A percentile compares a stretch with the other conserved stretches of the same genome.
These are phyloP conservation scores for Brachypteracias leptosomus DNA, from an alignment of 2,113 vertebrate genomes.

Conservation along the genomic window DNA sequence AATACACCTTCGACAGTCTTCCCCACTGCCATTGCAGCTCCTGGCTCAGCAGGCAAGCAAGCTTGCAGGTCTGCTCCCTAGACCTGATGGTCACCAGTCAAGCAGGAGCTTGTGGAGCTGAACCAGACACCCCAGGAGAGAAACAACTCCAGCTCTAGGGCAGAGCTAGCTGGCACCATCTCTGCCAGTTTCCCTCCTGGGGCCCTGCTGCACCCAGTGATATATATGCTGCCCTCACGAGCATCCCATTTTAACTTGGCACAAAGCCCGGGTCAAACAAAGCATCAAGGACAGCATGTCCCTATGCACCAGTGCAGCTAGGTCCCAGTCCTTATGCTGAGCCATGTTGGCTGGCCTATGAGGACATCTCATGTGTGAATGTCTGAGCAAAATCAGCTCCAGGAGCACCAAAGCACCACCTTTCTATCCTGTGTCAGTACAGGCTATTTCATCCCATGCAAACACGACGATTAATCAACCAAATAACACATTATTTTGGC, in stretches of 20 bases:
- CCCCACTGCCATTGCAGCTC: rapidly evolving
- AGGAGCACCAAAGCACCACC: not conserved
- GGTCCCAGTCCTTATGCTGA: not conserved
- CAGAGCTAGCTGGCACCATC: not conserved
- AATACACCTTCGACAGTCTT: rapidly evolving
- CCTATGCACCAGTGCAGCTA: not conserved
- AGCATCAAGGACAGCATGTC: not conserved
- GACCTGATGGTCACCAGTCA: not conserved
- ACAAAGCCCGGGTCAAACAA: not conserved
- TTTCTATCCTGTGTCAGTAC: not conserved
- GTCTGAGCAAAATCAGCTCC: too few species aligned
- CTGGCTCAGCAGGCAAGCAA: not conserved
- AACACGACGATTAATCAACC: not conserved
- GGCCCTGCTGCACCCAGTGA: too few species aligned
- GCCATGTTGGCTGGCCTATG: not conserved
- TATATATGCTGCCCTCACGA: not conserved
- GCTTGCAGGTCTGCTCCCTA: not conserved
- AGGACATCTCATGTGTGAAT: not conserved
- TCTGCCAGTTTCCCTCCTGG: not conserved
- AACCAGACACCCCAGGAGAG: not conserved
- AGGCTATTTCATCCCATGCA: not conserved
- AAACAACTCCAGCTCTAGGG: not conserved
- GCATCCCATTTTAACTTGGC: not conserved
- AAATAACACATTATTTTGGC: not conserved
- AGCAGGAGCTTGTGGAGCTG: rapidly evolving